Evolutionary conservation across 2,888 invertebrate species (phyloP).

Genomic region (Leucania comma): DNA sequence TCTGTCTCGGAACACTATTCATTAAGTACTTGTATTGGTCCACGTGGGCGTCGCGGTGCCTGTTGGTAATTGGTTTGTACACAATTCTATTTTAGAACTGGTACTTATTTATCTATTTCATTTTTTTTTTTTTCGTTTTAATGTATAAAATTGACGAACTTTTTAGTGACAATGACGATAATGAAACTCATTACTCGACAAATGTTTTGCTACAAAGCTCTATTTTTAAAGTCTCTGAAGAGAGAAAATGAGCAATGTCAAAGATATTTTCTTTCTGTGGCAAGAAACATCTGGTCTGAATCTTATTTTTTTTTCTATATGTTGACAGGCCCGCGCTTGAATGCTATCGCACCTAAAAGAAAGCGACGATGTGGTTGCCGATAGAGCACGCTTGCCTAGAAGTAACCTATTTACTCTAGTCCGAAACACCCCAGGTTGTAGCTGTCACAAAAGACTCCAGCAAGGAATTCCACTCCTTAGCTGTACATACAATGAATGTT

Average conservation of each 20-base stretch:
- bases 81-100: slow-evolving; percentile 6
- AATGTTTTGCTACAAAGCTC: background rate
- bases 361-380: no score
- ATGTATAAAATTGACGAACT: background rate
- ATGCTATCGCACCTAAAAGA: no score
- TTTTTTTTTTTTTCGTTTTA: slow-evolving; percentile 6
- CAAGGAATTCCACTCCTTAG: no score
- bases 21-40: slow-evolving; percentile 4
- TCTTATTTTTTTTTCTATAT: no score
- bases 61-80: slow-evolving; percentile 18
- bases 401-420: no score
- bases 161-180: no score
- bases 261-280: background rate
- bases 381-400: no score
- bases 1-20: background rate
- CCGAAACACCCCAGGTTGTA: no score
- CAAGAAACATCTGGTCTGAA: no score
- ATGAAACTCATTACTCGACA: background rate
- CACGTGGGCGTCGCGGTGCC: background rate
- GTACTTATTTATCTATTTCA: background rate
- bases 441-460: no score
- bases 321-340: no score
- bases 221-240: background rate
- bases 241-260: background rate
- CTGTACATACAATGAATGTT: no score